Base-by-base conservation (phyloP, 2,888 invertebrate species). In the Thereva nobilitata region DNA sequence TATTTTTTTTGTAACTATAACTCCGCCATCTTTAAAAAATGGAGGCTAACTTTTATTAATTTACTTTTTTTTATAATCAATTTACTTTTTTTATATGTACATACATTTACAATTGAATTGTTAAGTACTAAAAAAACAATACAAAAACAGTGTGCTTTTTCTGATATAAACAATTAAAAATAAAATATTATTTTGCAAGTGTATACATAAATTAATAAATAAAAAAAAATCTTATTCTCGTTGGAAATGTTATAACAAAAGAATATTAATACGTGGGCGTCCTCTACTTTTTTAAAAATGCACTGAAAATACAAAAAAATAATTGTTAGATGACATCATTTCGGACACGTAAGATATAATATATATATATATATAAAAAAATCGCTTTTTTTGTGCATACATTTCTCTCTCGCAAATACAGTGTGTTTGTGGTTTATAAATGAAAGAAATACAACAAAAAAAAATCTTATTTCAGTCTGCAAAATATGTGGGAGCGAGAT, bases 401-500 rank as follows among this genome's bases (percentile, higher is more conserved):
- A 45, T 34, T 9, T 23, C 5, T 34, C 8, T 9, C 12, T 56
- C 34, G 35, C 12, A 12, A 41, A 40, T 40, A 56, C n/a, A 38
- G 53, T 53, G 7, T 23, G 38, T 38, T 7, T 42, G 42, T 42
- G 23, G 5, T 35, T 53, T 50, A 6, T 61, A 8, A 12, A 40
- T n/a, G 7, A 64, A 41, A 37, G 42, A 63, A 37, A 57, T 5
- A 57, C 34, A 12, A 40, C 41, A 61, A 61, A n/a, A 23, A 23
- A 23, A 23, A 23, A 23, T 53, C 44, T 59, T 49, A 44, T 55
- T 64, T 55, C 47, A 49, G 41, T n/a, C 79, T 79, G 79, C 80
- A 79, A 80, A 77, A 77, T 78, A 80, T 80, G 81, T 81, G 80
- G 80, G 80, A 81, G 80, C 78, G 80, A 80, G 80, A 80, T 79